Percentiles rank a stretch among this genome's conserved stretches.
Conservation (phyloP, 2,113 vertebrate genomes). For the Mormyrus lacerda region DNA sequence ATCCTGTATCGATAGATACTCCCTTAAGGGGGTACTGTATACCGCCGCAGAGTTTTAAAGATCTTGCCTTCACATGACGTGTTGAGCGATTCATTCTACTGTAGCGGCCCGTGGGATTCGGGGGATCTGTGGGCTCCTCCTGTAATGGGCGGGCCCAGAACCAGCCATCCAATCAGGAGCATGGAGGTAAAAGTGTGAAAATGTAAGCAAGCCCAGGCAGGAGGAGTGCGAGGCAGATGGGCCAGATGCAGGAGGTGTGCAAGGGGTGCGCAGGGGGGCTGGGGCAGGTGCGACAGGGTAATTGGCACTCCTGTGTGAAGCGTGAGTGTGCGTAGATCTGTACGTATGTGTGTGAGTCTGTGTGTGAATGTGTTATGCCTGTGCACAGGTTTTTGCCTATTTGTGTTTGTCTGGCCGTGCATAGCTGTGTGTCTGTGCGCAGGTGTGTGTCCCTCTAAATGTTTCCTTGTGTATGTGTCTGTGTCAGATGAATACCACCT, state of each 20-base stretch:
- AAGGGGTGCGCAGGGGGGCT: background rate
- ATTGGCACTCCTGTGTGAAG: background rate
- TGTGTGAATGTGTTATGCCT: constrained; percentile 37
- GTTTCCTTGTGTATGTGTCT: background rate
- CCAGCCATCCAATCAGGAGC: background rate
- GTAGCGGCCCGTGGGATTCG: background rate
- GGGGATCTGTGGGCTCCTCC: background rate
- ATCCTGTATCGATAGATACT: background rate
- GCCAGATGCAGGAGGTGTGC: background rate
- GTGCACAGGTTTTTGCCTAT: constrained; percentile 26
- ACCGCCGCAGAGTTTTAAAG: background rate
- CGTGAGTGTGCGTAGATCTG: background rate
- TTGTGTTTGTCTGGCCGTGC: background rate
- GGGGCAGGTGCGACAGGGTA: constrained; percentile 5
- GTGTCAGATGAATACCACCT: background rate
- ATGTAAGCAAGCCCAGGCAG: background rate
- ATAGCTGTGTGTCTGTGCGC: background rate
- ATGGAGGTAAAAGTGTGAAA: background rate
- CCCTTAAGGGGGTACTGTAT: background rate
- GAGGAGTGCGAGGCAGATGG: background rate
- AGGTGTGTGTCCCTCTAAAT: constrained; percentile 13
- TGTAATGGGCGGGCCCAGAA: background rate
- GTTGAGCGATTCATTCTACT: background rate
- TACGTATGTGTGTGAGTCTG: background rate
- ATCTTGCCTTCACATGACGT: background rate